Percentiles rank a stretch among this genome's conserved stretches.
These are phyloP conservation scores for Mactromeris polynyma DNA, from an alignment of 2,888 invertebrate genomes.

Conservation along the genomic window DNA sequence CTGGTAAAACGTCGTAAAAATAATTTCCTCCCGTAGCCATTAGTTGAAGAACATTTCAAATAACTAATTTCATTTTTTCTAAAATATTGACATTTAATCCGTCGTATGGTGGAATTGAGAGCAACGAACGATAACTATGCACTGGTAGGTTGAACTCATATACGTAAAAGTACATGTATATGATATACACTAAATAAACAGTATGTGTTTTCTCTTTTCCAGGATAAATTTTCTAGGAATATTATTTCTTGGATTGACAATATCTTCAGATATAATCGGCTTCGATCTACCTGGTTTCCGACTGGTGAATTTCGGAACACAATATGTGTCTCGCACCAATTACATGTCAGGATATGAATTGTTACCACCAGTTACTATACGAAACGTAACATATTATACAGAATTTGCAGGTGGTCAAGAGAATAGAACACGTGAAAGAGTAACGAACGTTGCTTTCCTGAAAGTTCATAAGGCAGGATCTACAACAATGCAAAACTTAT, in stretches of 20 bases:
- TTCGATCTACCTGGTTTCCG: background rate
- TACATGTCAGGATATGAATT: background rate
- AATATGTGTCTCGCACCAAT: background rate
- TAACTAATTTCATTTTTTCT: no score
- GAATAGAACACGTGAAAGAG: background rate
- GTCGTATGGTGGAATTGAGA: no score
- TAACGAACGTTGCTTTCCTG: slow-evolving; percentile 40
- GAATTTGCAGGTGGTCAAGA: background rate
- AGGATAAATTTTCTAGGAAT: background rate
- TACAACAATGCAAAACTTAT: slow-evolving; percentile 57
- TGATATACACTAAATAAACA: no score
- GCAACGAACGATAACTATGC: no score
- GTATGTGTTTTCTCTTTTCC: no score
- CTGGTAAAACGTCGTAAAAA: no score
- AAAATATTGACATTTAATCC: no score
- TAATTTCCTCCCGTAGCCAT: no score
- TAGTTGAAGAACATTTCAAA: no score
- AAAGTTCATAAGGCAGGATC: slow-evolving; percentile 59
- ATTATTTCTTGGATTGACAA: background rate
- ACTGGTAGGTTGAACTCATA: no score
- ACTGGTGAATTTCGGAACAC: background rate
- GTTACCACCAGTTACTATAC: background rate
- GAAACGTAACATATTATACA: background rate
- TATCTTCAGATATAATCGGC: background rate
- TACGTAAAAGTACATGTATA: no score